A percentile compares a stretch with the other conserved stretches of the same genome.
Evolutionary conservation across 2,888 invertebrate species (phyloP).

Genomic region (Cantharis lateralis): DNA sequence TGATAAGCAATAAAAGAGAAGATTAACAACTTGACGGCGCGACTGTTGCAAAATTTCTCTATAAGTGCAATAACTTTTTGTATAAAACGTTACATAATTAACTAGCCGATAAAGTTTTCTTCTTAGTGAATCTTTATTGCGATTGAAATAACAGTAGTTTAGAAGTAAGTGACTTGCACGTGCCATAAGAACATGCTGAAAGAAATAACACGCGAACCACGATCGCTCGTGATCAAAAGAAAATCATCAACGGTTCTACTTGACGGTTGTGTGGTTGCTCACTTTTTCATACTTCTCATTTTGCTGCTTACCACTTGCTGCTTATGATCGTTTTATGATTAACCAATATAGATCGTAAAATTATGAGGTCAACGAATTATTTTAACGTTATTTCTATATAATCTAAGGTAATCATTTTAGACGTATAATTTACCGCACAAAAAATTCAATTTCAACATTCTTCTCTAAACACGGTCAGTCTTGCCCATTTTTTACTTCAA

Average conservation of each 20-base stretch:
- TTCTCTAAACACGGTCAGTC: not conserved
- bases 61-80: not conserved
- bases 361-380: conserved; percentile 2
- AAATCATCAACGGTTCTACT: conserved; percentile 27
- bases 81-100: not conserved
- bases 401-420: not conserved
- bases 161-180: conserved; percentile 43
- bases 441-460: not conserved
- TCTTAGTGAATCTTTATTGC: conserved; percentile 6
- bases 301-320: not conserved
- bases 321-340: not conserved
- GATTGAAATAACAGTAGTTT: conserved; percentile 42
- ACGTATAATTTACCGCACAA: not conserved
- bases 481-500: not conserved
- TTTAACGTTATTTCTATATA: not conserved
- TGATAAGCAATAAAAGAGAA: not conserved
- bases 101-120: not conserved
- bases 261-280: conserved; percentile 37
- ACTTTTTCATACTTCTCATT: conserved; percentile 30
- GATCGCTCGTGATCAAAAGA: conserved; percentile 45
- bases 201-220: conserved; percentile 47
- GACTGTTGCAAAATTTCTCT: not conserved
- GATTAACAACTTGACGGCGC: not conserved
- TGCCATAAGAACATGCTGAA: conserved; percentile 41
- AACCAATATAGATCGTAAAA: conserved; percentile 4